These are phyloP conservation scores for Tympanoctomys barrerae DNA, from an alignment of 2,797 vertebrate species.

Conservation along the genomic window DNA sequence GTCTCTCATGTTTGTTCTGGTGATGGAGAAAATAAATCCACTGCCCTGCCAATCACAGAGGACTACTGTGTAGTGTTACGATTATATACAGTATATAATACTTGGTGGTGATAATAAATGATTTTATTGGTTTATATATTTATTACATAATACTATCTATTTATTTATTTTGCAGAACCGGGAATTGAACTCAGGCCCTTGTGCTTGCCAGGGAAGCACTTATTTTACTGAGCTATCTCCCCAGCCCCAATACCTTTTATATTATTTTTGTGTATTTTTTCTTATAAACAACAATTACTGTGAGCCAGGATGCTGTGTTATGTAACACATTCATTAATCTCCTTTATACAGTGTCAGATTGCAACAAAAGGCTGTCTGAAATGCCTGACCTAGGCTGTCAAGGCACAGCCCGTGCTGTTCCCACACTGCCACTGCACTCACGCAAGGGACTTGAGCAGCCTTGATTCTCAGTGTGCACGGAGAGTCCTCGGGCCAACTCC, in stretches of 20 bases:
- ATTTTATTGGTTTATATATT: neutral
- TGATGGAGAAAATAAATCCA: neutral
- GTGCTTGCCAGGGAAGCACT: no score
- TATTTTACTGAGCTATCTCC: no score
- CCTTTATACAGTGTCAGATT: neutral
- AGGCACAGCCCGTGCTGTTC: neutral
- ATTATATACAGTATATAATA: neutral
- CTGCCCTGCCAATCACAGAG: neutral
- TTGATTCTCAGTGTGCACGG: neutral
- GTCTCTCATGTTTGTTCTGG: neutral
- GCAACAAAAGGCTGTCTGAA: neutral
- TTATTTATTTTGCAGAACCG: no score
- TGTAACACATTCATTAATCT: neutral
- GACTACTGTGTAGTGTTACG: neutral
- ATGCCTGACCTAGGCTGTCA: neutral
- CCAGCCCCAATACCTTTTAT: no score
- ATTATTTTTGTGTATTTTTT: neutral
- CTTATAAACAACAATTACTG: neutral
- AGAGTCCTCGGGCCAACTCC: neutral
- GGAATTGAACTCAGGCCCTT: no score
- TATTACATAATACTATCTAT: neutral
- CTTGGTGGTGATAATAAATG: neutral
- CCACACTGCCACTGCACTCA: neutral
- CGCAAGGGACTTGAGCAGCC: neutral
- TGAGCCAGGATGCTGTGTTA: neutral